Evolutionary conservation across 2,888 invertebrate species (phyloP), one percentile per base, ranked within the genome.

Genomic region (Sipha maydis): DNA sequence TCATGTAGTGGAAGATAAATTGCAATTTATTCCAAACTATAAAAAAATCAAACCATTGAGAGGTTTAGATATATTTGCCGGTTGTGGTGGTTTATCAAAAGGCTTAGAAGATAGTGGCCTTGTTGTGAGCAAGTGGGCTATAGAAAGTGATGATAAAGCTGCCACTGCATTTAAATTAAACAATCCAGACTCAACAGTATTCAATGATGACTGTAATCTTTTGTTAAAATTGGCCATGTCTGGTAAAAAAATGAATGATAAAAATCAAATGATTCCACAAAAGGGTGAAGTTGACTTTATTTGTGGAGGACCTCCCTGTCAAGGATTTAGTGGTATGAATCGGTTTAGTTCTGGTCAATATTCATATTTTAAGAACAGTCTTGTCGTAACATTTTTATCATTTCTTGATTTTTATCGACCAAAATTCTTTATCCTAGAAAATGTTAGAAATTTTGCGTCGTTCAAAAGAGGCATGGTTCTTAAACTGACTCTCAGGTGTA

Each of bases 271-370:
- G 19, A 92, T 96, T 75, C 97, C 97, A 0, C 92, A 93, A 91
- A 95, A 94, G 91, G 96, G 96, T 0, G 96, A 97, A 89, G 96
- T 97, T 0, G 96, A 97, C 91, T 92, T 97, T 89, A 92, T 97
- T 61, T 96, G 96, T 91, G 97, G 97, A 17, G 97, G 97, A 0
- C 97, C 97, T 0, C 97, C 97, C 0, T 97, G 97, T 91, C 97
- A 97, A 92, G 97, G 97, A 9, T 97, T 97, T 92, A 96, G 96
- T 77, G 96, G 96, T 69, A 96, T 97, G 96, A 97, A 97, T 92
- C 93, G 96, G 86, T 97, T 97, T 92, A 97, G 96, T 92, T 95
- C 95, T 0, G 93, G 96, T 54, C 96, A 97, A 90, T 96, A 96
- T 92, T 96, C 97, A 3, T 93, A 95, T 90, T 97, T 97, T 91